Conservation (phyloP, 1,140 invertebrate genomes). For the Tachypleus tridentatus region DNA sequence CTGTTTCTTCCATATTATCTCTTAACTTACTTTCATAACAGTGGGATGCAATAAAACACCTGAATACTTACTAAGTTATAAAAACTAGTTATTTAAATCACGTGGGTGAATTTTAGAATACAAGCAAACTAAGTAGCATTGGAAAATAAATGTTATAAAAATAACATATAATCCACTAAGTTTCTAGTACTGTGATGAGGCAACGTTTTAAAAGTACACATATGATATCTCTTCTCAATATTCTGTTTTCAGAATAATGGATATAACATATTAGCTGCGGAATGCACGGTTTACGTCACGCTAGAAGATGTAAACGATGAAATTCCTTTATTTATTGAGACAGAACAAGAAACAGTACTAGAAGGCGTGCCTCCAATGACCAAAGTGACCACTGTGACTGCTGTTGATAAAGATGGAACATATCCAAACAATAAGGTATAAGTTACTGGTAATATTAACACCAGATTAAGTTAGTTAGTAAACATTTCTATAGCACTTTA, state of each 20-base stretch:
- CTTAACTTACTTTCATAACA: too few species aligned
- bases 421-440: constrained; percentile 70
- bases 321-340: constrained; percentile 84
- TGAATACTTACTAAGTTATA: too few species aligned
- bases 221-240: constrained; percentile 4
- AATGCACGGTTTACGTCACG: constrained; percentile 84
- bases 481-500: too few species aligned
- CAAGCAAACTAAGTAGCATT: too few species aligned
- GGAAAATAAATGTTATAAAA: too few species aligned
- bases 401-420: constrained; percentile 90
- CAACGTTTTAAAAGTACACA: too few species aligned
- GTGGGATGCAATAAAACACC: too few species aligned
- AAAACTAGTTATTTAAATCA: too few species aligned
- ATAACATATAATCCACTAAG: constrained; percentile 73
- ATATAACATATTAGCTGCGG: constrained; percentile 81
- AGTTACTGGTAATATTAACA: constrained; percentile 30
- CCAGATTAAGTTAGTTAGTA: too few species aligned
- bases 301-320: constrained; percentile 93
- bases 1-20: too few species aligned
- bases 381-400: constrained; percentile 88
- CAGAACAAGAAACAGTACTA: constrained; percentile 82
- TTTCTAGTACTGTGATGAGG: constrained; percentile 39
- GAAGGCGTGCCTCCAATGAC: constrained; percentile 89
- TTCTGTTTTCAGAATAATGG: constrained; percentile 56
- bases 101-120: too few species aligned